Evolutionary conservation across 2,797 vertebrate genomes (phyloP), one percentile per base, ranked within the genome.

Genomic region (Telmatherina bonti): DNA sequence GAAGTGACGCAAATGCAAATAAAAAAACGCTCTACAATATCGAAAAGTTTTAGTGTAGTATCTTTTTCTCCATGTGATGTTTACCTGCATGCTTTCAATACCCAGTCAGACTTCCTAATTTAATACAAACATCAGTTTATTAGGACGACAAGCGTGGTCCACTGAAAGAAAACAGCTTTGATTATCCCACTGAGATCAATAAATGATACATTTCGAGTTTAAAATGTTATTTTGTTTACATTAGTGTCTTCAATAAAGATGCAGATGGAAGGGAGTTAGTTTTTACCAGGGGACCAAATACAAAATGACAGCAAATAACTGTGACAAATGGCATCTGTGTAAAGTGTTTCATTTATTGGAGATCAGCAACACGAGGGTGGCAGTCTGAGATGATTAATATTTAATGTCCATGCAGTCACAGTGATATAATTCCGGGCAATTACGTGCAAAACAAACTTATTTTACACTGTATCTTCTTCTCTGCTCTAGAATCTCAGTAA

Each of bases 321-420:
- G 76, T 83, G 88, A 88, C 84, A 78, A 91, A 91, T 77, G 52
- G 72, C 27, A 27, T 74, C 80, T 68, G 70, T 55, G 70, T 74
- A 78, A 85, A 89, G 77, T 75, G 76, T 72, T 78, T 64, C 78
- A 79, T 90, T 90, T 78, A 84, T 74, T 72, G 71, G 51, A 69
- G 85, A 84, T 83, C 82, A 68, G 83, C 74, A 86, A 70, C 87
- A 89, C 80, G 83, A 74, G 79, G 81, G 64, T 61, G 7, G 72
- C 77, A 71, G 82, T 86, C 72, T 82, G 79, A 86, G 72, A 65
- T 75, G 61, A 84, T 91, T 86, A 84, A 91, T 91, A 87, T 86
- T 85, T 82, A 78, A 89, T 76, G 79, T 82, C 79, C 81, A 74
- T 73, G 80, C 74, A 70, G 59, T 84, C 70, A 55, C 65, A 33